Percentiles rank a stretch among this genome's conserved stretches.
These are phyloP conservation scores for Gorsachius goisagi DNA, from an alignment of 2,113 vertebrate genomes.

Conservation along the genomic window DNA sequence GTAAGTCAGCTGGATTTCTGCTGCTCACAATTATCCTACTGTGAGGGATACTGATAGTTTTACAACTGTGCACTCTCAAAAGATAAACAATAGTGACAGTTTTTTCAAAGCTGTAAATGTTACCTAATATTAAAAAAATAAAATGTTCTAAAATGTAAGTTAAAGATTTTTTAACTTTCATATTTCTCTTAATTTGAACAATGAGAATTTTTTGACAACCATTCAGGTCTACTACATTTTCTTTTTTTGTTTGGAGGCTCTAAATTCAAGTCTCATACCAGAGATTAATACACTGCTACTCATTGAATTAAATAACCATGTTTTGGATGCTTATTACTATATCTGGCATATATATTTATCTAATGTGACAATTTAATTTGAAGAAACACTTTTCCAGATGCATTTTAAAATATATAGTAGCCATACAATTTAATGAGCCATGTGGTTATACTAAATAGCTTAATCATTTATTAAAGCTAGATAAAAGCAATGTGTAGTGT, in stretches of 20 bases:
- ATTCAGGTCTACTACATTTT: background rate
- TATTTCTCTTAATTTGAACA: background rate
- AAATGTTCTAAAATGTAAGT: background rate
- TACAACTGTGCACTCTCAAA: background rate
- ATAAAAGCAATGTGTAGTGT: background rate
- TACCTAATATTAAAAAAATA: background rate
- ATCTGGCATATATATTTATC: background rate
- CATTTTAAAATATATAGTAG: background rate
- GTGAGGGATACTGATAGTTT: background rate
- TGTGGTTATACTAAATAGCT: background rate
- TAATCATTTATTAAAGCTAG: background rate
- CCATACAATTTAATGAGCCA: background rate
- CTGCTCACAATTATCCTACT: background rate
- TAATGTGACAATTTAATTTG: background rate
- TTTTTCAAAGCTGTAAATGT: background rate
- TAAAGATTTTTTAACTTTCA: background rate
- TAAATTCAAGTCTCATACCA: background rate
- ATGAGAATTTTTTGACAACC: background rate
- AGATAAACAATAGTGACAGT: background rate
- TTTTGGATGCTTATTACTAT: background rate
- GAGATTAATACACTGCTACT: background rate
- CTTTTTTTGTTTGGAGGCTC: background rate
- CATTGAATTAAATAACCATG: background rate
- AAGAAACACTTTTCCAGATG: background rate
- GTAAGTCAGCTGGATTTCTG: background rate